Percentiles rank a stretch among this genome's conserved stretches.
Conservation (phyloP, 2,113 vertebrate genomes). For the Tachysurus fulvidraco region DNA sequence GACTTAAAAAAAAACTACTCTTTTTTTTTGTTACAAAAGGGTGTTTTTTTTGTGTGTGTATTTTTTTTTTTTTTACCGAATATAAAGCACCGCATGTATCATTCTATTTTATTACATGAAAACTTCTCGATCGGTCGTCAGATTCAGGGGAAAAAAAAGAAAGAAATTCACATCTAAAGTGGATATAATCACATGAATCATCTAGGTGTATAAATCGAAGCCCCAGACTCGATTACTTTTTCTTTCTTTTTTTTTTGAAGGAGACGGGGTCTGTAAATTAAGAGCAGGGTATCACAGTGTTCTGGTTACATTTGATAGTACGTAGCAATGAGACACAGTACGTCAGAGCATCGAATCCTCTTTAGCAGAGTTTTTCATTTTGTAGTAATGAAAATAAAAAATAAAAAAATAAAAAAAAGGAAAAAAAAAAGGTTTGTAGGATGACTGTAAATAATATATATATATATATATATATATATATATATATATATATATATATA, state of each 20-base stretch:
- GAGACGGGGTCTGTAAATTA: constrained; percentile 29
- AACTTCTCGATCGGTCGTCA: constrained; percentile 43
- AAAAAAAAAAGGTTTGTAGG: neutral
- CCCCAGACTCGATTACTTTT: neutral
- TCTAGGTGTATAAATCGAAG: constrained; percentile 20
- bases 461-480: too few relatives aligned
- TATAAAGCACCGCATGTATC: constrained; percentile 53
- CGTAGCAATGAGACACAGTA: constrained; percentile 40
- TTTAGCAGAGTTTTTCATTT: constrained; percentile 1
- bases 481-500: too few relatives aligned
- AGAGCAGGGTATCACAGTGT: constrained; percentile 57
- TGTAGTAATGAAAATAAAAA: constrained; percentile 11
- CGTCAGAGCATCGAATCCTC: constrained; percentile 21
- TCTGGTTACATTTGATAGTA: constrained; percentile 53
- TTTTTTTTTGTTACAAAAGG: constrained; percentile 37
- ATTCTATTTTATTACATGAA: constrained; percentile 21
- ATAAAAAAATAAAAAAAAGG: neutral
- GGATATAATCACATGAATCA: constrained; percentile 2
- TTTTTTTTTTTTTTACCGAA: constrained; percentile 41
- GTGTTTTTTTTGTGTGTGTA: constrained; percentile 46
- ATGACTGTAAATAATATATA: neutral
- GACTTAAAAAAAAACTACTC: constrained; percentile 51
- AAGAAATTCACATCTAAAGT: constrained; percentile 16
- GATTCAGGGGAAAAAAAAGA: neutral
- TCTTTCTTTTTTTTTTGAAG: neutral